Evolutionary conservation across 1,140 invertebrate genomes (phyloP).

Genomic region (Myzus persicae): DNA sequence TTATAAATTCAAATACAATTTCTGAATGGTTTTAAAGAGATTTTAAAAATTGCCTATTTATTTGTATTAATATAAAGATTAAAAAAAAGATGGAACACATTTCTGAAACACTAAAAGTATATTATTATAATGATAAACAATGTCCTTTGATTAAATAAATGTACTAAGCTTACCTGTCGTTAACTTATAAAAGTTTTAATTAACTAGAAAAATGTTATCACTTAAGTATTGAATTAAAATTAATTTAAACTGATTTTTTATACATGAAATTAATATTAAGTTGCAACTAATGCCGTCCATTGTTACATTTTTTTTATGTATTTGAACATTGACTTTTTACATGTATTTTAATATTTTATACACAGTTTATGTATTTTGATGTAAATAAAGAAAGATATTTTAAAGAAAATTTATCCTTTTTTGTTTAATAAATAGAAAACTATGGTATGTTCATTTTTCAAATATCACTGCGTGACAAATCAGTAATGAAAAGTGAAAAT

Average conservation of each 20-base stretch:
- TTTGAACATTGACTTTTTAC: background rate
- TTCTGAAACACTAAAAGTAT: background rate
- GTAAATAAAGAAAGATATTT: conserved; percentile 48
- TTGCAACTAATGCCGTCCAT: conserved; percentile 49
- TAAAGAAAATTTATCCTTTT: background rate
- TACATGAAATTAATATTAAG: background rate
- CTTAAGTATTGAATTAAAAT: background rate
- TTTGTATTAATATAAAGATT: background rate
- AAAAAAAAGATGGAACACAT: background rate
- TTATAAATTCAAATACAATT: too few relatives aligned
- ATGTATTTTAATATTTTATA: conserved; percentile 11
- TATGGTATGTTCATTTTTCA: background rate
- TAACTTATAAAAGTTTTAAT: background rate
- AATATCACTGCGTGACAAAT: conserved; percentile 50
- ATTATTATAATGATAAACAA: background rate
- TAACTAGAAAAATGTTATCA: background rate
- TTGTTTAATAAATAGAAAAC: background rate
- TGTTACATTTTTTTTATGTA: conserved; percentile 40
- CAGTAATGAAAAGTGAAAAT: conserved; percentile 49
- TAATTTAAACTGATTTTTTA: conserved; percentile 8
- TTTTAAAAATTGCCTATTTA: too few relatives aligned
- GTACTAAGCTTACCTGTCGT: background rate
- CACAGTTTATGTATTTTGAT: conserved; percentile 19
- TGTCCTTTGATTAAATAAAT: background rate
- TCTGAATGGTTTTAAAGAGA: too few relatives aligned